Evolutionary conservation across 2,797 vertebrate genomes (phyloP), one percentile per base, ranked within the genome.

Genomic region (Enteromius thamalakanensis): DNA sequence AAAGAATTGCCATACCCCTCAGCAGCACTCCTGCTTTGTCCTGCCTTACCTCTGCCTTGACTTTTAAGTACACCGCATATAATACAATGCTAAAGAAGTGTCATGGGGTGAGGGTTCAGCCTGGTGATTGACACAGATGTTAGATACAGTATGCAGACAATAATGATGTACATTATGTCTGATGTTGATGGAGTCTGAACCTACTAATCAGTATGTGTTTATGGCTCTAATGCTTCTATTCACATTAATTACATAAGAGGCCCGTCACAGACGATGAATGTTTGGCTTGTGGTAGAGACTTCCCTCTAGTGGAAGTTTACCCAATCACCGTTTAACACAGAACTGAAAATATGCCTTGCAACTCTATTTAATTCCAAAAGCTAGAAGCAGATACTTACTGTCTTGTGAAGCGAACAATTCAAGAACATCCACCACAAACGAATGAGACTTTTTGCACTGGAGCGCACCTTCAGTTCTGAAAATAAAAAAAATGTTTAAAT

Each of bases 341-440:
- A 3, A n/a, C 14, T 75, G 12, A 14, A 75, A 55, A 55, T 23
- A 23, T 11, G 47, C 3, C 2, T 21, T 49, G 26, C 6, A 51
- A 32, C 45, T 32, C 15, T 49, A 49, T 49, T 34, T 65, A 71
- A 71, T 49, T 49, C 8, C 26, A 29, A 29, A 71, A 29, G 1
- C 64, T 11, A 12, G 15, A n/a, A 75, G 15, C 19, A n/a, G 1
- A 47, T 32, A 92, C 94, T 96, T 94, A 99, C 98, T 89, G 89
- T 99, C 96, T 51, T 94, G 95, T 80, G 93, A 97, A 87, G 98
- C 93, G 89, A 98, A 99, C 84, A 99, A 94, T 91, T 98, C 96
- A 91, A 99, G 94, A 85, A 99, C 92, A 74, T 99, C 98, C 91
- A 99, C 98, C 49, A 98, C 98, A 86, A 99, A 99, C 26, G 97